A percentile compares a stretch with the other conserved stretches of the same genome.
Conservation (phyloP, 2,113 vertebrate genomes). For the Anoplopoma fimbria region DNA sequence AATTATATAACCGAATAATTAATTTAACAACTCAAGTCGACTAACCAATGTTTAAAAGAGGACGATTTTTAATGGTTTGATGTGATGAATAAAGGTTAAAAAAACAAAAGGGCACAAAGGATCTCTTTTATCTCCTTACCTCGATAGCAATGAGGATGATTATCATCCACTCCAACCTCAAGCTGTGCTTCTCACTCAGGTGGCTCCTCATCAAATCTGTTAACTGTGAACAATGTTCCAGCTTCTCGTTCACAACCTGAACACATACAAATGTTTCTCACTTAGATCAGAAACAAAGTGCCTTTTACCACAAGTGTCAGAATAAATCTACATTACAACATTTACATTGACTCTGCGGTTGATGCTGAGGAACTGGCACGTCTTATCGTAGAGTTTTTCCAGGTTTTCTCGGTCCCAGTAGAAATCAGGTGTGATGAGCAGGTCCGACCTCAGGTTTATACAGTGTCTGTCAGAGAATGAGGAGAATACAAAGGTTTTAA, state of each 20-base stretch:
- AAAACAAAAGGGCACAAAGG: not conserved
- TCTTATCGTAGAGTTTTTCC: slow-evolving; percentile 97
- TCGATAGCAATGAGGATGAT: slow-evolving; percentile 98
- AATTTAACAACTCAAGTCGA: not conserved
- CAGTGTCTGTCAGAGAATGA: slow-evolving; percentile 86
- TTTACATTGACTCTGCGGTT: slow-evolving; percentile 94
- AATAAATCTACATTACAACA: not conserved
- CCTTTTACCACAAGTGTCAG: too few species aligned
- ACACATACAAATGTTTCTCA: not conserved
- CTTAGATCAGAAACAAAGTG: not conserved
- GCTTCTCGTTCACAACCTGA: slow-evolving; percentile 97
- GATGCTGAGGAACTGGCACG: slow-evolving; percentile 96
- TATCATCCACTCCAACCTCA: slow-evolving; percentile 99
- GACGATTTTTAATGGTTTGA: not conserved
- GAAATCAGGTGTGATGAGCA: slow-evolving; percentile 97
- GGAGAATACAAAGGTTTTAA: not conserved
- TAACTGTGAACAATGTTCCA: slow-evolving; percentile 95
- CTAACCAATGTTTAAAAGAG: not conserved
- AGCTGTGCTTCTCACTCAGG: slow-evolving; percentile 91
- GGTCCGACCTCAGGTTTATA: slow-evolving; percentile 97
- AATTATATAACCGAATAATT: not conserved
- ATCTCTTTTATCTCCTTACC: slow-evolving; percentile 87
- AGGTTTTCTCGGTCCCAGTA: slow-evolving; percentile 98
- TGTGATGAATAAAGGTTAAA: not conserved
- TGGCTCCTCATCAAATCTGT: slow-evolving; percentile 98